Percentiles rank a stretch among this genome's conserved stretches.
Conservation (phyloP, 2,113 vertebrate species). For the Eudyptes chrysolophus region DNA sequence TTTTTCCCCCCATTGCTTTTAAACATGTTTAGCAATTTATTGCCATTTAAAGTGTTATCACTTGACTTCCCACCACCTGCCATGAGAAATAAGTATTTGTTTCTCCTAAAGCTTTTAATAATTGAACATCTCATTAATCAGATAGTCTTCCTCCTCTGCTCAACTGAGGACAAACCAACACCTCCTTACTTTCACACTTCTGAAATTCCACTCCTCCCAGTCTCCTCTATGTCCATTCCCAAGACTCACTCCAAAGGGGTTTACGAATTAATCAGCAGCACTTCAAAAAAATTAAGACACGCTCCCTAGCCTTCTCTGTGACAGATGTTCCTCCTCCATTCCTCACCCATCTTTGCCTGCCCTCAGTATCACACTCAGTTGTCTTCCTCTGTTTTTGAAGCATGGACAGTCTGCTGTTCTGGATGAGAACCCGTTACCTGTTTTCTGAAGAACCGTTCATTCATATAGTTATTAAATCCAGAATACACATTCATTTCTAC, state of each 20-base stretch:
- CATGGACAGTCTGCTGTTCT: not conserved
- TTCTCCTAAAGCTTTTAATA: not conserved
- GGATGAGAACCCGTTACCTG: not conserved
- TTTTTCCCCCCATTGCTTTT: not conserved
- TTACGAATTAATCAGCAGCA: not conserved
- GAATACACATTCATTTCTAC: not conserved
- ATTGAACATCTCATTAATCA: not conserved
- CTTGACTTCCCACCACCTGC: not conserved
- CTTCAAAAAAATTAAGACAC: not conserved
- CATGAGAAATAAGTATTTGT: not conserved
- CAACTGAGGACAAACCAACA: not conserved
- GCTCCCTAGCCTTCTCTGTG: not conserved
- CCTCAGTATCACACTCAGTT: not conserved
- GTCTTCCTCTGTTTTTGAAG: not conserved
- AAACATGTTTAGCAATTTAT: not conserved
- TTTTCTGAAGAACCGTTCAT: not conserved
- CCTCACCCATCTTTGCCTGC: not conserved
- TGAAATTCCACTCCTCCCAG: not conserved
- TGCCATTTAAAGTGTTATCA: not conserved
- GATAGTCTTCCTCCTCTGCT: not conserved
- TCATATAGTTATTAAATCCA: not conserved
- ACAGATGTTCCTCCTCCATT: not conserved
- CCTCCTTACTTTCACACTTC: not conserved
- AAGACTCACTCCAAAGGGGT: not conserved
- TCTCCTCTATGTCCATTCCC: not conserved